phyloP scores from a whole-genome alignment of 2,113 vertebrate genomes.

The Gopherus evgoodei region DNA sequence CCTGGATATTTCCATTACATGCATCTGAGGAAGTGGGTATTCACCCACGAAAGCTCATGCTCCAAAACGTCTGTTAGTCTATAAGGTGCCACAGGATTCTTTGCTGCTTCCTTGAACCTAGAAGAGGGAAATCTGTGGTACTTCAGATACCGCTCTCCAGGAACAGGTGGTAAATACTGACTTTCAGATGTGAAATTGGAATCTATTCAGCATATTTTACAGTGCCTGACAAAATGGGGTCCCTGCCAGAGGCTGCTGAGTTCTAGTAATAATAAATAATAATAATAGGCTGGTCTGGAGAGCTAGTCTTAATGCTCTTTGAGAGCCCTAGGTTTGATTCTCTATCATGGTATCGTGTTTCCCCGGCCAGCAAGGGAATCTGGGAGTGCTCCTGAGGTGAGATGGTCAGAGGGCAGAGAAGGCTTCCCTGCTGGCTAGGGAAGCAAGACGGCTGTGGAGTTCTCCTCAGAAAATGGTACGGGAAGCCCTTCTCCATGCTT shows the following conservation, averaged over 20 bases:
- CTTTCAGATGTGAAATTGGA: slow-evolving; percentile 25
- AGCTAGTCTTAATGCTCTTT: not conserved
- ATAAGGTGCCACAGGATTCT: no score
- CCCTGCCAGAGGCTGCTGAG: not conserved
- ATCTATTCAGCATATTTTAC: not conserved
- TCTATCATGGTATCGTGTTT: not conserved
- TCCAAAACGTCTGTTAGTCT: no score
- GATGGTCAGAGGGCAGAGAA: not conserved
- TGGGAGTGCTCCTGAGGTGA: not conserved
- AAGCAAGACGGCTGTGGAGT: not conserved
- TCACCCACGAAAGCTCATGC: no score
- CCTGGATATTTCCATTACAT: no score
- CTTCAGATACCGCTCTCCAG: slow-evolving; percentile 24
- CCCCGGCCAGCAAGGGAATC: not conserved
- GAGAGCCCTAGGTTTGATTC: not conserved
- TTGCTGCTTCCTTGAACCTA: slow-evolving; percentile 5
- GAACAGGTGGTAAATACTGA: slow-evolving; percentile 6
- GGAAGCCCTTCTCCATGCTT: not conserved
- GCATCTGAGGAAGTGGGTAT: no score
- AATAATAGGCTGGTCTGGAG: not conserved
- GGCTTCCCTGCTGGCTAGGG: not conserved
- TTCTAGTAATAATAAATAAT: not conserved
- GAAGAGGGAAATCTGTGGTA: not conserved
- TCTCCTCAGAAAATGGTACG: not conserved
- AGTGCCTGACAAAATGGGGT: not conserved